Evolutionary conservation across 2,888 invertebrate genomes (phyloP).

Genomic region (Linnaemya tessellans): DNA sequence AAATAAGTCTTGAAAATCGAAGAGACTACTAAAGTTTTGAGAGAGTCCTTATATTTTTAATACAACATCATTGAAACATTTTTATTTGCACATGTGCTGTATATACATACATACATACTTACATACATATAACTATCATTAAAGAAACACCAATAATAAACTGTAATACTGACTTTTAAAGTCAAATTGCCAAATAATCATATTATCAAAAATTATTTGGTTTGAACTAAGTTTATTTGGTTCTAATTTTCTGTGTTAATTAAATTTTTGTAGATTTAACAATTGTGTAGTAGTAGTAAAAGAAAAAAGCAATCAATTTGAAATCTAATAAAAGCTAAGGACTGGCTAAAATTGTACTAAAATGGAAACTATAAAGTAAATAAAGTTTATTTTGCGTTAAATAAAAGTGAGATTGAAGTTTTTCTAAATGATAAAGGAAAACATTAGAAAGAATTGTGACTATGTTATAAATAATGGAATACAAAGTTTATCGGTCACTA

Average conservation of each 20-base stretch:
- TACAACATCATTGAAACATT: neutral
- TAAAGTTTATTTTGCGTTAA: conserved; percentile 69
- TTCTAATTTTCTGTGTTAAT: conserved; percentile 14
- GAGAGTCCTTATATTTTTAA: neutral
- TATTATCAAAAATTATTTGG: neutral
- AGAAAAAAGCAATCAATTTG: conserved; percentile 49
- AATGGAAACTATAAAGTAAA: conserved; percentile 40
- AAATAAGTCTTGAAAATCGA: neutral
- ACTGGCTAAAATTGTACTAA: conserved; percentile 57
- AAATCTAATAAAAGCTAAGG: conserved; percentile 40
- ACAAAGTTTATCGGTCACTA: no score
- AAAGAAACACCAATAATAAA: conserved; percentile 21
- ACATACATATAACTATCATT: neutral
- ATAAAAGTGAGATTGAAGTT: conserved; percentile 38
- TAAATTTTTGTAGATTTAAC: conserved; percentile 32
- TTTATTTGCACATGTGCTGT: conserved; percentile 5
- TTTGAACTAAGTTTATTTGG: neutral
- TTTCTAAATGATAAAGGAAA: conserved; percentile 15
- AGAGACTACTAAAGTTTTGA: neutral
- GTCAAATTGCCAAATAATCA: conserved; percentile 19
- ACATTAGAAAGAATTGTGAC: neutral
- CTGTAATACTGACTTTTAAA: conserved; percentile 32
- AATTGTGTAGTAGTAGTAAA: conserved; percentile 14
- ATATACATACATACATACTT: neutral
- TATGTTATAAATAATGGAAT: no score